Evolutionary conservation across 2,113 vertebrate species (phyloP), one percentile per base, ranked within the genome.

Genomic region (Zonotrichia leucophrys): DNA sequence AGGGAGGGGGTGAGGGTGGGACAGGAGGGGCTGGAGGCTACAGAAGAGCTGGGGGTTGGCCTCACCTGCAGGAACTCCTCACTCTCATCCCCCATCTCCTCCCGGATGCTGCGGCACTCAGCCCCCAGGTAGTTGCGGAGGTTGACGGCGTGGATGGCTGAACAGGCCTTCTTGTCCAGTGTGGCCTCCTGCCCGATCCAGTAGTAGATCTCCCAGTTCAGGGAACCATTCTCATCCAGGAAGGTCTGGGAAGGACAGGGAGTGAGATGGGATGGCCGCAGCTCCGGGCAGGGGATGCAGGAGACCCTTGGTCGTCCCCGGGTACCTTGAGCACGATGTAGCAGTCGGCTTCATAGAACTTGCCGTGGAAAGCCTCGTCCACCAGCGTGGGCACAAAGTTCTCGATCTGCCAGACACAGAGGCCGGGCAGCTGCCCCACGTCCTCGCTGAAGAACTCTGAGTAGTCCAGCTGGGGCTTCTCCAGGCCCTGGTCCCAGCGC

Each of bases 1-100:
- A 10, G 28, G 12, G 33, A 90, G 33, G 12, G 15, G 11, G 39
- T 92, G 70, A 92, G 39, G 44, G 31, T 39, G 87, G 79, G 10
- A 52, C 16, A 66, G 13, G 82, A 52, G 31, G 23, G 15, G 16
- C 18, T 2, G 5, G 55, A 47, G 47, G 15, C 41, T 16, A 2
- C 1, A 12, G 10, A 1, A 27, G 31, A 27, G 21, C 4, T 4
- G 1, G 21, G 37, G 25, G 8, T 5, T 1, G 3, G 7, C 28
- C 35, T 72, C 87, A 99, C 99, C 81, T 98, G 98, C 37, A 97
- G 98, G 96, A 99, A 99, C 97, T 99, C 99, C 7, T 99, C 99
- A 0, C 99, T 99, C 96, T 99, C 99, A 0, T 99, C 99, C 4
- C 99, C 99, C 99, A 99, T 99, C 97, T 99, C 99, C 87, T 99